Base-by-base conservation (phyloP, 2,797 vertebrate genomes). In the Enteromius paludinosus region DNA sequence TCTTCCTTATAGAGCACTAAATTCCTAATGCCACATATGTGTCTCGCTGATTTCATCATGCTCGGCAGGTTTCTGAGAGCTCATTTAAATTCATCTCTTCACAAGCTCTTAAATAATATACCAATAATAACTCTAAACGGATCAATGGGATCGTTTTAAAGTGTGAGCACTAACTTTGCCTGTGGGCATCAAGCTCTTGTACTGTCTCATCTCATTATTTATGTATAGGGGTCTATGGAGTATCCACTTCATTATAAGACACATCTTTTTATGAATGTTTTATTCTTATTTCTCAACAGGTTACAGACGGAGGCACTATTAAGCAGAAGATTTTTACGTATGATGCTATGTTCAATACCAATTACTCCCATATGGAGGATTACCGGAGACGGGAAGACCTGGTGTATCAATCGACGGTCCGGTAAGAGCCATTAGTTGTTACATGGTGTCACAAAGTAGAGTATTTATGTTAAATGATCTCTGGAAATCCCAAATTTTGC, bases 321-420 rank as follows among this genome's bases (percentile, higher is more conserved):
- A 99, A 97, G 88, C 98, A 99, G 96, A 99, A 99, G 92, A 97
- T 99, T 87, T 99, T 99, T 90, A 99, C 98, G 62, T 99, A 99
- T 0, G 98, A 99, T 38, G 98, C 98, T 85, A 99, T 99, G 97
- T 99, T 99, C 91, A 99, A 98, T 89, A 99, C 97, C 92, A 99
- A 99, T 89, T 98, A 97, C 91, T 99, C 98, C 0, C 97, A 99
- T 90, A 98, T 99, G 97, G 98, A 99, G 91, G 97, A 97, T 86
- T 98, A 98, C 86, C 95, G 97, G 83, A 95, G 96, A 89, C 91
- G 97, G 18, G 97, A 99, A 84, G 98, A 99, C 79, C 94, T 99
- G 18, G 97, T 99, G 30, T 99, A 99, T 86, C 97, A 99, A 89
- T 98, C 97, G 70, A 99, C 98, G 0, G 97, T 99, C 89, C 95